Evolutionary conservation across 2,888 invertebrate genomes (phyloP).

Genomic region (Congeria kusceri): DNA sequence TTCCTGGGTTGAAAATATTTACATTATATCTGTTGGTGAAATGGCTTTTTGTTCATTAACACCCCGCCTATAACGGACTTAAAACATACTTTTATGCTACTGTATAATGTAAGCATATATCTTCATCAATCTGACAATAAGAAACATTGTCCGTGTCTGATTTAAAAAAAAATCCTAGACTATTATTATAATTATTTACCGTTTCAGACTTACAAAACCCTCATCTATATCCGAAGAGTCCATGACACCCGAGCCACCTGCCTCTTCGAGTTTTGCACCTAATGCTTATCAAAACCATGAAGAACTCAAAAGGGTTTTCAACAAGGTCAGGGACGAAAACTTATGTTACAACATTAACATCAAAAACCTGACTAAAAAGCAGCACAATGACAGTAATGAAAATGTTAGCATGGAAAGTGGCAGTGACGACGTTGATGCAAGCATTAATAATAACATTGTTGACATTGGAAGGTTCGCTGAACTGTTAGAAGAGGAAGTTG

Average conservation of each 20-base stretch:
- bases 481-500: conserved; percentile 51
- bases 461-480: conserved; percentile 24
- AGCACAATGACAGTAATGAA: conserved; percentile 16
- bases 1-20: no score
- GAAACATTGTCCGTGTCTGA: no score
- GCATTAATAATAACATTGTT: conserved; percentile 15
- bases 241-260: conserved; percentile 2
- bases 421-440: conserved; percentile 48
- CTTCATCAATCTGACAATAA: no score
- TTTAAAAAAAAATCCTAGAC: no score
- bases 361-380: conserved; percentile 20
- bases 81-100: no score
- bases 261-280: conserved; percentile 20
- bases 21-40: no score
- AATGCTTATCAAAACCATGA: conserved; percentile 11
- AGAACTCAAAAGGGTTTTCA: conserved; percentile 42
- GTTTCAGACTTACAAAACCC: conserved; percentile 6
- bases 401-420: conserved; percentile 12
- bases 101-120: no score
- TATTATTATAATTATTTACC: no score
- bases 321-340: conserved; percentile 59
- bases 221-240: conserved; percentile 34
- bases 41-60: no score
- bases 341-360: conserved; percentile 46
- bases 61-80: no score